A percentile compares a stretch with the other conserved stretches of the same genome.
Conservation (phyloP, 2,888 invertebrate species). For the Ethmia dodecea region DNA sequence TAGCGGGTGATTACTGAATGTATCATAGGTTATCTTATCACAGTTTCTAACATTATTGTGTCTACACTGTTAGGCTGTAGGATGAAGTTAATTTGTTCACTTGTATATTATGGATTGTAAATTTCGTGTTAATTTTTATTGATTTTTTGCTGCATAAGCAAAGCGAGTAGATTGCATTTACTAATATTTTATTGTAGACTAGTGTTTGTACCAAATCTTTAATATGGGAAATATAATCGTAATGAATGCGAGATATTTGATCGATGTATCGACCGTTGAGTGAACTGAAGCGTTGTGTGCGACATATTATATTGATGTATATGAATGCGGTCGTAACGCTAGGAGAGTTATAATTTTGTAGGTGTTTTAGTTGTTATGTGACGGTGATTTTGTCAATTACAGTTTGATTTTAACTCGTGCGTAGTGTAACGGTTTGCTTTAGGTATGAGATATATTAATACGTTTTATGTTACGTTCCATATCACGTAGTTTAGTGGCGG, state of each 20-base stretch:
- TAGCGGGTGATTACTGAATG: conserved; percentile 1
- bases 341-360: conserved; percentile 9
- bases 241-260: conserved; percentile 1
- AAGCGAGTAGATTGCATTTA: conserved; percentile 71
- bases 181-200: conserved; percentile 72
- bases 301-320: not conserved
- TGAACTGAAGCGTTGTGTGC: conserved; percentile 1
- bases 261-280: conserved; percentile 11
- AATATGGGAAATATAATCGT: conserved; percentile 39
- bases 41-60: conserved; percentile 5
- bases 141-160: conserved; percentile 40
- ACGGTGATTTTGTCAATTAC: conserved; percentile 66
- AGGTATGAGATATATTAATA: conserved; percentile 39
- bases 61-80: not conserved
- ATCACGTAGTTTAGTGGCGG: conserved; percentile 41
- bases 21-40: conserved; percentile 2
- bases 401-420: conserved; percentile 35
- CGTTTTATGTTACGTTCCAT: conserved; percentile 53
- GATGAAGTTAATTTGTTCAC: conserved; percentile 25
- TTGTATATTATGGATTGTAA: conserved; percentile 62
- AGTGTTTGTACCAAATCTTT: conserved; percentile 71
- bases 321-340: not conserved
- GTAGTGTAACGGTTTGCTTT: conserved; percentile 35
- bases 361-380: conserved; percentile 38
- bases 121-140: conserved; percentile 49